Conservation (phyloP, 2,113 vertebrate genomes). For the Coturnix japonica region DNA sequence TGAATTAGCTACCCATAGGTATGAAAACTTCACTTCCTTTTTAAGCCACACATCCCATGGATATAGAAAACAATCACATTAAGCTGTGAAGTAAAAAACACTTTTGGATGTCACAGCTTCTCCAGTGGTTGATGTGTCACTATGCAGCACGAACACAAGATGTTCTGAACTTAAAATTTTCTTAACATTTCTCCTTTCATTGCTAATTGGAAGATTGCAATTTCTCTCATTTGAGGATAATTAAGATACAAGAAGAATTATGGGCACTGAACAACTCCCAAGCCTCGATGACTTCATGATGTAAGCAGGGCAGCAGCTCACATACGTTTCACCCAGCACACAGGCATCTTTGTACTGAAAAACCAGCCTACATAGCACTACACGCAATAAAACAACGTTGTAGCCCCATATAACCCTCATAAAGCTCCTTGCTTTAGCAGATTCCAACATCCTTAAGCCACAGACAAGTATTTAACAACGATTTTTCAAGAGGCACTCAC, state of each 20-base stretch:
- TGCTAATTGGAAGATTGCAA: neutral
- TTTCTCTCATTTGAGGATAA: too few species aligned
- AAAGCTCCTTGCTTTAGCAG: neutral
- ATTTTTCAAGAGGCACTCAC: neutral
- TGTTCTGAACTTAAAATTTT: neutral
- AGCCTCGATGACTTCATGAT: neutral
- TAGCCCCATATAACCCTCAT: neutral
- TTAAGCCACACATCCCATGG: neutral
- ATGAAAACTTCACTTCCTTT: neutral
- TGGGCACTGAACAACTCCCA: neutral
- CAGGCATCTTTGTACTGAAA: neutral
- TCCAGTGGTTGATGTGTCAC: neutral
- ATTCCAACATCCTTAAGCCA: neutral
- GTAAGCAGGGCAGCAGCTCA: neutral
- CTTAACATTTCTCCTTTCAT: neutral
- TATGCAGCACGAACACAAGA: neutral
- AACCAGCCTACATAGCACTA: neutral
- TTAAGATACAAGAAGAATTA: too few species aligned
- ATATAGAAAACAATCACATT: neutral
- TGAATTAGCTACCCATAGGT: neutral
- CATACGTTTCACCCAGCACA: rapidly evolving
- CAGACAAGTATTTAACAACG: rapidly evolving
- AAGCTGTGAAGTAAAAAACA: neutral
- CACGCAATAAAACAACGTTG: neutral
- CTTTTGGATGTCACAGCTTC: neutral